Conservation (phyloP, 2,888 invertebrate genomes). For the Acronicta alni region DNA sequence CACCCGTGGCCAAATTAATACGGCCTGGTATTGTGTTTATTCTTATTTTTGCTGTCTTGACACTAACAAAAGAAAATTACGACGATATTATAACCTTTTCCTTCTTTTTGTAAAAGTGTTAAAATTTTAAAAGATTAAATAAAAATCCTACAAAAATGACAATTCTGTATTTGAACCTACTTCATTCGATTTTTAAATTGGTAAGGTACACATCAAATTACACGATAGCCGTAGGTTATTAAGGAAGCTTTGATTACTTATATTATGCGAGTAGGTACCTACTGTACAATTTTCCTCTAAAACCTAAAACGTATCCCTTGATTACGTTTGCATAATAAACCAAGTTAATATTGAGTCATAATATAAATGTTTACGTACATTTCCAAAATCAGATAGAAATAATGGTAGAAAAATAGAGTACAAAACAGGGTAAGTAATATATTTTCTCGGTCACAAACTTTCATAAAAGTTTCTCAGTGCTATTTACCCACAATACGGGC, state of each 20-base stretch:
- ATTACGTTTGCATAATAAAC: background rate
- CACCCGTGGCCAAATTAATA: background rate
- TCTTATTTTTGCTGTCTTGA: background rate
- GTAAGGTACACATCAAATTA: background rate
- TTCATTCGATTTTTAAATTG: background rate
- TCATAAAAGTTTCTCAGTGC: slow-evolving; percentile 30
- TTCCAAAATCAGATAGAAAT: no score
- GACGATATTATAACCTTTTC: no score
- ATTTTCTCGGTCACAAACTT: slow-evolving; percentile 31
- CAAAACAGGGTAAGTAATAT: slow-evolving; percentile 13
- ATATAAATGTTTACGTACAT: no score
- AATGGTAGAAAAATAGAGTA: slow-evolving; percentile 2
- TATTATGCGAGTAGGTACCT: background rate
- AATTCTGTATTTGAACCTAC: background rate
- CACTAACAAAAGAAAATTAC: background rate
- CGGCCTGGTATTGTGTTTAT: background rate
- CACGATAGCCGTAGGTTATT: background rate
- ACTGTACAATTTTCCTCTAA: no score
- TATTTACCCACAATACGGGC: slow-evolving; percentile 42
- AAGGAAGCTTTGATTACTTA: slow-evolving; percentile 1
- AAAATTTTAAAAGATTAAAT: no score
- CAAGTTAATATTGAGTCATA: background rate
- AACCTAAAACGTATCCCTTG: background rate
- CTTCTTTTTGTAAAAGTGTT: no score
- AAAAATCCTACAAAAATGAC: background rate